Conservation (phyloP, 2,888 invertebrate genomes). For the Euspilapteryx auroguttella region DNA sequence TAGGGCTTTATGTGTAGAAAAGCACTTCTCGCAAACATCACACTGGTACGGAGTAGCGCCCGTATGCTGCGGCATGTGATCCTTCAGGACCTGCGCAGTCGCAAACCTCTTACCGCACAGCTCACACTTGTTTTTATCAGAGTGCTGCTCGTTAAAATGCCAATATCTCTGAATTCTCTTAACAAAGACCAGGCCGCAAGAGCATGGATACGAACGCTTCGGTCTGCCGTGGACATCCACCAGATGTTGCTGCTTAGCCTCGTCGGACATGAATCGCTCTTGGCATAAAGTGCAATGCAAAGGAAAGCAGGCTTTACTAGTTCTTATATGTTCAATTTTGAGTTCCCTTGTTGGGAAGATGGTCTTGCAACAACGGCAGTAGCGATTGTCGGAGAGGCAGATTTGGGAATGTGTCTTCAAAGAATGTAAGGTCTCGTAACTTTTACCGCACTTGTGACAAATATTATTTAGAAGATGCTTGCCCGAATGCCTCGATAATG, state of each 20-base stretch:
- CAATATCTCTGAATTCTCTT: constrained; percentile 3
- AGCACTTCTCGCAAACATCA: constrained; percentile 3
- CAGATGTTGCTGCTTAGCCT: constrained; percentile 32
- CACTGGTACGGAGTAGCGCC: constrained; percentile 4
- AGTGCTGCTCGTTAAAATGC: constrained; percentile 7
- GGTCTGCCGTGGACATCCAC: constrained; percentile 29
- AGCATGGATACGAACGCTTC: constrained; percentile 25
- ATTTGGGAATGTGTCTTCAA: constrained; percentile 2
- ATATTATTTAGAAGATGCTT: constrained; percentile 3
- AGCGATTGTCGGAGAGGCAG: background rate
- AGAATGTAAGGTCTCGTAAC: constrained; percentile 5
- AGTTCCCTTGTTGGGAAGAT: constrained; percentile 26
- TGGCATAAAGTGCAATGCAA: constrained; percentile 30
- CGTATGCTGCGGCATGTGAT: constrained; percentile 5
- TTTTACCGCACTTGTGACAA: constrained; percentile 8
- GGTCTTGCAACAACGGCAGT: constrained; percentile 7
- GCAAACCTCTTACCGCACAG: constrained; percentile 19
- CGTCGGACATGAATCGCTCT: constrained; percentile 36
- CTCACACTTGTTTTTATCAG: constrained; percentile 6
- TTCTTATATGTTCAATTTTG: constrained; percentile 24
- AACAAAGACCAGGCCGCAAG: constrained; percentile 7
- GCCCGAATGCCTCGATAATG: background rate
- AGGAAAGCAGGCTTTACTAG: constrained; percentile 18
- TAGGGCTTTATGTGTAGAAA: background rate
- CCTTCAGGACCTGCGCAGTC: background rate